Base-by-base conservation (phyloP, 1,140 invertebrate species). In the Zaprionus nigranus region DNA sequence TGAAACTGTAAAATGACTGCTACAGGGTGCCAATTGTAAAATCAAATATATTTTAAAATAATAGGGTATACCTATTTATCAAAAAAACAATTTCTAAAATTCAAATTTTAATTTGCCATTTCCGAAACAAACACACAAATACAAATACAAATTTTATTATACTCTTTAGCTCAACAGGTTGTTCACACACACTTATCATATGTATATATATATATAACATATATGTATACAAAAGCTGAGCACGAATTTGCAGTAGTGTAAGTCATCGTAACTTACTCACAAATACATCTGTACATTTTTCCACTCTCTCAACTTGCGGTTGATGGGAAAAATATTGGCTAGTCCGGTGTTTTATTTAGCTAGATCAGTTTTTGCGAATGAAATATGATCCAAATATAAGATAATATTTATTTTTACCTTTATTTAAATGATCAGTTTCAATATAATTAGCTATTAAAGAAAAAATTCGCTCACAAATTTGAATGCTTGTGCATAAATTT, bases 21-120 rank as follows among this genome's bases (percentile, higher is more conserved):
- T 56, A 65, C 62, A 65, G 62, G 62, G 62, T 56, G 62, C 28
- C 51, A 15, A 22, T 9, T 20, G 22, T 38, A 28, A 17, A 46
- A 15, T 11, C 7, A 24, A 60, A 9, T 28, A 26, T n/a, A 46
- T 12, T 24, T 36, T 13, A 12, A 9, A 24, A 24, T 22, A 24
- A 58, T 38, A 38, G 17, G 2, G 15, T 17, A 17, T 17, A 17
- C 17, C 17, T 20, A 20, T 38, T n/a, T 38, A 30, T 17, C 1
- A 7, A 17, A 43, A 3, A 9, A 7, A 17, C 6, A 43, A 5
- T 26, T 13, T 53, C 5, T 4, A 12, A 3, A 24, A 24, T 15
- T 56, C 15, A 9, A 24, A 17, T 30, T 56, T 15, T 12, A 24
- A 51, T 5, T 17, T 56, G 12, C 9, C 22, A 24, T 53, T 53